Percentiles rank a stretch among this genome's conserved stretches.
Evolutionary conservation across 1,140 invertebrate species (phyloP).

Genomic region (Drosophila kurseongensis): DNA sequence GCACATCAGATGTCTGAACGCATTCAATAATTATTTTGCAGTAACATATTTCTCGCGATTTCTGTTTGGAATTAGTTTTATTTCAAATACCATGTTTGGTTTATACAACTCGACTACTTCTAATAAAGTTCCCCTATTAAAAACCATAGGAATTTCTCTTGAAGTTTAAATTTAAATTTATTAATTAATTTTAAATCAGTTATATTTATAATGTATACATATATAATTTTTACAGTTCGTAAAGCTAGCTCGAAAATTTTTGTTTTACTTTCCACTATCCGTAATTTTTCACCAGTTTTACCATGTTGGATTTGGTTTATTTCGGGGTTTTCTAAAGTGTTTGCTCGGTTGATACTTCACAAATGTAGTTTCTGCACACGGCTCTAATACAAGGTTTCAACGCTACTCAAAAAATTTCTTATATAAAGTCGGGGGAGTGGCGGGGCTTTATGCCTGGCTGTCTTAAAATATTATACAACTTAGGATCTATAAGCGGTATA

Average conservation of each 20-base stretch:
- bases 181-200: conserved; percentile 73
- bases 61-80: not conserved
- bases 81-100: not conserved
- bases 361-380: conserved; percentile 3
- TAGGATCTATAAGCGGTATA: conserved; percentile 43
- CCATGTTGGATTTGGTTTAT: conserved; percentile 20
- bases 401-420: conserved; percentile 1
- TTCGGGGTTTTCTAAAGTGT: conserved; percentile 24
- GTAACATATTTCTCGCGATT: not conserved
- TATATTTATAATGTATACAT: conserved; percentile 79
- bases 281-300: conserved; percentile 40
- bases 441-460: conserved; percentile 8
- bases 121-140: not conserved
- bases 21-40: conserved; percentile 2
- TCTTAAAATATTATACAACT: conserved; percentile 62
- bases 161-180: conserved; percentile 72
- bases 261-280: conserved; percentile 35
- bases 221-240: conserved; percentile 79
- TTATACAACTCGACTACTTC: too few species aligned
- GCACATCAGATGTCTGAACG: conserved; percentile 35
- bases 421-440: conserved; percentile 1
- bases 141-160: not conserved
- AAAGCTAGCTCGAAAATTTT: conserved; percentile 73
- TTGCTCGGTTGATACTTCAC: conserved; percentile 19
- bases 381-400: conserved; percentile 35